Conservation (phyloP, 2,888 invertebrate genomes). For the Galerucella nymphaeae region DNA sequence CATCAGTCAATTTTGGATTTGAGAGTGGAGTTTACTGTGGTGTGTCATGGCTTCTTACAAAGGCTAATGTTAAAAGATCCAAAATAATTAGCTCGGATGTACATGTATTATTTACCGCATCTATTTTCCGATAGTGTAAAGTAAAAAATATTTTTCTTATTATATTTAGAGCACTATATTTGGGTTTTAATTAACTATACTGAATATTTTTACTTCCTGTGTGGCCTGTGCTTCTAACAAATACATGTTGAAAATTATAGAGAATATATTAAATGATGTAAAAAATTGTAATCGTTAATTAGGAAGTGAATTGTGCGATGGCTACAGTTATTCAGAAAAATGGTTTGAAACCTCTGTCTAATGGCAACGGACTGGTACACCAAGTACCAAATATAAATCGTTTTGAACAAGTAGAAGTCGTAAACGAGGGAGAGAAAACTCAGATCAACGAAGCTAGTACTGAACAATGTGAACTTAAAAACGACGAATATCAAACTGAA, state of each 20-base stretch:
- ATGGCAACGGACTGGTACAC: constrained; percentile 68
- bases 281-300: constrained; percentile 10
- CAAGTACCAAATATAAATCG: constrained; percentile 63
- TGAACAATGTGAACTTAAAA: constrained; percentile 60
- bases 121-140: not conserved
- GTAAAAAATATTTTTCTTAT: constrained; percentile 6
- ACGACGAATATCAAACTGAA: constrained; percentile 35
- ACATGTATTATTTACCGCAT: constrained; percentile 26
- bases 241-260: not conserved
- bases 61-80: constrained; percentile 53
- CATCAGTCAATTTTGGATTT: constrained; percentile 34
- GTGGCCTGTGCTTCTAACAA: constrained; percentile 28
- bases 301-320: constrained; percentile 65
- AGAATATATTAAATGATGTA: constrained; percentile 13
- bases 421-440: constrained; percentile 40
- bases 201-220: constrained; percentile 39
- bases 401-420: constrained; percentile 47
- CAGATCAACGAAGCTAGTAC: constrained; percentile 42
- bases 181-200: constrained; percentile 5
- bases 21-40: constrained; percentile 34
- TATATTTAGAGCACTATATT: constrained; percentile 13
- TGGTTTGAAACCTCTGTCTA: constrained; percentile 81
- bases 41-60: constrained; percentile 62
- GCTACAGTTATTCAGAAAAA: constrained; percentile 87
- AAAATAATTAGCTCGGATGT: constrained; percentile 35